Conservation (phyloP, 2,113 vertebrate species). For the Taxidea taxus region DNA sequence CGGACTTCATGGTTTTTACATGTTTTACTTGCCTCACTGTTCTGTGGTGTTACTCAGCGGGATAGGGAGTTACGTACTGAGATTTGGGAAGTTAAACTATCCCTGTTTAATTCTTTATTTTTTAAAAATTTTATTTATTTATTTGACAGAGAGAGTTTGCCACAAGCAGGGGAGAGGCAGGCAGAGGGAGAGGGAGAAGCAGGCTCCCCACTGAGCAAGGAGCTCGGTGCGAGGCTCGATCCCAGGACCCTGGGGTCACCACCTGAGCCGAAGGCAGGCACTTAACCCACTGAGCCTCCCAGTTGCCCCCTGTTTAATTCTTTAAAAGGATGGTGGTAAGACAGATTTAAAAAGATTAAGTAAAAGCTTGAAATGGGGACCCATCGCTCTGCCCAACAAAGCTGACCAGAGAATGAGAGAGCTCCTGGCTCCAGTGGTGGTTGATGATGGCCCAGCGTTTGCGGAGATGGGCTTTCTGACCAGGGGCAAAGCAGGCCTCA, state of each 20-base stretch:
- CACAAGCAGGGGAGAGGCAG: not conserved
- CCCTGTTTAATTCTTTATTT: not conserved
- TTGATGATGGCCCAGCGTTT: rapidly evolving
- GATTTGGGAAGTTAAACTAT: not conserved
- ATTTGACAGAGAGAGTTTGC: not conserved
- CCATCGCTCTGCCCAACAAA: not conserved
- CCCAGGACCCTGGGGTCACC: not conserved
- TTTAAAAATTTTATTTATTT: not conserved
- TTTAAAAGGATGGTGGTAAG: not conserved
- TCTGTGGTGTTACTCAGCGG: not conserved
- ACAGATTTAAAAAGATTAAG: not conserved
- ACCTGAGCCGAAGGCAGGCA: not conserved
- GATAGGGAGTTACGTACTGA: not conserved
- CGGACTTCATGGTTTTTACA: no score
- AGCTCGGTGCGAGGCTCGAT: rapidly evolving
- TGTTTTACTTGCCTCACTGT: not conserved
- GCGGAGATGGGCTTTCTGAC: not conserved
- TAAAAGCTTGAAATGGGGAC: not conserved
- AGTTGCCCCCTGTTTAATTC: not conserved
- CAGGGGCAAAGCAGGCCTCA: not conserved
- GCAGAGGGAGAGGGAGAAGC: not conserved
- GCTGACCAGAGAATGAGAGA: no score
- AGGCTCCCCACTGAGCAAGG: no score
- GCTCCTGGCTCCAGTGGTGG: not conserved
- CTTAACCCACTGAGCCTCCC: not conserved